These are phyloP conservation scores for Stramonita haemastoma DNA, from an alignment of 2,888 invertebrate genomes.

Conservation along the genomic window DNA sequence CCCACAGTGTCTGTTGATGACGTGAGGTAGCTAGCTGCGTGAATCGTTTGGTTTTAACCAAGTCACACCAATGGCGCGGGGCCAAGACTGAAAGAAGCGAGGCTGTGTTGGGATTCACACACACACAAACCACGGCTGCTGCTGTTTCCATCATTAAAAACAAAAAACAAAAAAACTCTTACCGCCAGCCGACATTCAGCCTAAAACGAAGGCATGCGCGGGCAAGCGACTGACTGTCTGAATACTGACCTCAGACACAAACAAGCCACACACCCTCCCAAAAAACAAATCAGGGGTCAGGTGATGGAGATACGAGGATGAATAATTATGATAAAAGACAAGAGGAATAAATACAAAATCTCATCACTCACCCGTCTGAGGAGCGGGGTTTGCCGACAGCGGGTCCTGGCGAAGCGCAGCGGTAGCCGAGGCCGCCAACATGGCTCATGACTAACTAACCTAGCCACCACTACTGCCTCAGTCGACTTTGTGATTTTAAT, in stretches of 20 bases:
- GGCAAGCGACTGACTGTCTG: too few relatives aligned
- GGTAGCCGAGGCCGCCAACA: slow-evolving; percentile 43
- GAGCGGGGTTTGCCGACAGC: slow-evolving; percentile 20
- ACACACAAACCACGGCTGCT: background rate
- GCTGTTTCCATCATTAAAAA: background rate
- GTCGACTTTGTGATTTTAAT: slow-evolving; percentile 67
- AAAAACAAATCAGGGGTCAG: background rate
- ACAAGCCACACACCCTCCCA: background rate
- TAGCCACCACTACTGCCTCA: slow-evolving; percentile 45
- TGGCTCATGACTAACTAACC: slow-evolving; percentile 55
- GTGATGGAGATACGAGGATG: background rate
- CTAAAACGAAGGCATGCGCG: background rate
- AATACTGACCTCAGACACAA: background rate
- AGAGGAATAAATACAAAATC: background rate
- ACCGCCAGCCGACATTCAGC: background rate
- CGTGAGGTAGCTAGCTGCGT: too few relatives aligned
- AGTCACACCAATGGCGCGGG: slow-evolving; percentile 15
- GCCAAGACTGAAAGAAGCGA: background rate
- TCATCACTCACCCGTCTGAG: slow-evolving; percentile 14
- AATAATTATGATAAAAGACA: background rate
- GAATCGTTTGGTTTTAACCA: background rate
- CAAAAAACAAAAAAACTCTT: too few relatives aligned
- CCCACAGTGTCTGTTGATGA: background rate
- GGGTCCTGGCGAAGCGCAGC: slow-evolving; percentile 34
- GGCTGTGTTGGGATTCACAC: background rate